Evolutionary conservation across 2,113 vertebrate genomes (phyloP).

Genomic region (Microcebus tavaratra): DNA sequence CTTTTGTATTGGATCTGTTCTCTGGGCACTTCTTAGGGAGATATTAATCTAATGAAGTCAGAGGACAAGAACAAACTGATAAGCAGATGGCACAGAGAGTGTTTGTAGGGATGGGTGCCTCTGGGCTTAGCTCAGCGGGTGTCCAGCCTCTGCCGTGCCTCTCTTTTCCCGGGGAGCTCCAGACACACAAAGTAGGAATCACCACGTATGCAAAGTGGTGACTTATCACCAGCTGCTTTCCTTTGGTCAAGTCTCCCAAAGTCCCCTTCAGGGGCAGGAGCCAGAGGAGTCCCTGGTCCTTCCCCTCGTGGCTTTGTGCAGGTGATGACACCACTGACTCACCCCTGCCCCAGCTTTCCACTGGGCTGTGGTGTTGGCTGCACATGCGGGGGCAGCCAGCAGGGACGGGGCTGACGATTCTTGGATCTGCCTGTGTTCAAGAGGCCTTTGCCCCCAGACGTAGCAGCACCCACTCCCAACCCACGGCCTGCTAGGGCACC

Average conservation of each 20-base stretch:
- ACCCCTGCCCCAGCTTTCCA: fast-evolving
- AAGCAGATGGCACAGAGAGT: background rate
- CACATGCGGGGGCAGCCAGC: background rate
- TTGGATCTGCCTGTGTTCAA: background rate
- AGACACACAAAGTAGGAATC: background rate
- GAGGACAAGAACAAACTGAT: background rate
- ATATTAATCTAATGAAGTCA: background rate
- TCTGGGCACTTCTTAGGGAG: background rate
- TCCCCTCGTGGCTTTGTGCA: background rate
- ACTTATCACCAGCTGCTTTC: conserved; percentile 27
- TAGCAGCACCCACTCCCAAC: background rate
- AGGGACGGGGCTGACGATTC: background rate
- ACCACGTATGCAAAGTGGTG: background rate
- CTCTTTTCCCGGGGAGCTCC: background rate
- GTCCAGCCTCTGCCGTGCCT: background rate
- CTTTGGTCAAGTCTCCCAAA: conserved; percentile 58
- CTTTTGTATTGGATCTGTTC: background rate
- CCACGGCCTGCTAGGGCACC: background rate
- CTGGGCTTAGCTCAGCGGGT: background rate
- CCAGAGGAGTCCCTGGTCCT: background rate
- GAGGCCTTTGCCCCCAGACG: background rate
- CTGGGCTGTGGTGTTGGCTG: too few species aligned
- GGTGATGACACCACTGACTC: background rate
- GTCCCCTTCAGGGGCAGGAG: background rate
- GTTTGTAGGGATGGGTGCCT: background rate